Evolutionary conservation across 2,113 vertebrate genomes (phyloP).

Genomic region (Phoenicopterus ruber): DNA sequence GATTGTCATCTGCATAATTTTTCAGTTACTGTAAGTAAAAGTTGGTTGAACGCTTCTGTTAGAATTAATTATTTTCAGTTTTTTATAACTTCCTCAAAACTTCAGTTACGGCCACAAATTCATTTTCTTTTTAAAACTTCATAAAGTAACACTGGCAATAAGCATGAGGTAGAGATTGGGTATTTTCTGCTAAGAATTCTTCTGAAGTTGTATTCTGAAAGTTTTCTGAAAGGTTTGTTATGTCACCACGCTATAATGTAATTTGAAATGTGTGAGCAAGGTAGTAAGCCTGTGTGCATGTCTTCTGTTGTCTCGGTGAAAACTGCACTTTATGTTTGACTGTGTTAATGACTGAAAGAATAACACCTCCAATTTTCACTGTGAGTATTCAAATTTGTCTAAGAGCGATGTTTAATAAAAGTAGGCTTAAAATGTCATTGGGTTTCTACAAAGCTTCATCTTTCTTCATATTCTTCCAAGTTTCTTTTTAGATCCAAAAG

Average conservation of each 20-base stretch:
- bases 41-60: not conserved
- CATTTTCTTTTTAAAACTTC: not conserved
- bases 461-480: not conserved
- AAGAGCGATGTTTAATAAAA: not conserved
- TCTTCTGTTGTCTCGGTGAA: not conserved
- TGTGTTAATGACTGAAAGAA: not conserved
- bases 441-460: not conserved
- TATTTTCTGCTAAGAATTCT: not conserved
- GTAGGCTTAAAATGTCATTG: not conserved
- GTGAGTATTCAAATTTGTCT: not conserved
- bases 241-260: not conserved
- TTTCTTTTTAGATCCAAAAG: not conserved
- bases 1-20: not conserved
- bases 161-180: not conserved
- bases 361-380: not conserved
- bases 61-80: not conserved
- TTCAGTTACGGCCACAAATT: not conserved
- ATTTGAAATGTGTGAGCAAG: not conserved
- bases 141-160: not conserved
- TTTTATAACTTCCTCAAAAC: not conserved
- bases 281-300: not conserved
- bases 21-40: not conserved
- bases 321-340: not conserved
- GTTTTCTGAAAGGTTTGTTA: not conserved
- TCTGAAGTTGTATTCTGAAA: not conserved